Base-by-base conservation (phyloP, 2,888 invertebrate genomes). In the Tenthredo amoena region DNA sequence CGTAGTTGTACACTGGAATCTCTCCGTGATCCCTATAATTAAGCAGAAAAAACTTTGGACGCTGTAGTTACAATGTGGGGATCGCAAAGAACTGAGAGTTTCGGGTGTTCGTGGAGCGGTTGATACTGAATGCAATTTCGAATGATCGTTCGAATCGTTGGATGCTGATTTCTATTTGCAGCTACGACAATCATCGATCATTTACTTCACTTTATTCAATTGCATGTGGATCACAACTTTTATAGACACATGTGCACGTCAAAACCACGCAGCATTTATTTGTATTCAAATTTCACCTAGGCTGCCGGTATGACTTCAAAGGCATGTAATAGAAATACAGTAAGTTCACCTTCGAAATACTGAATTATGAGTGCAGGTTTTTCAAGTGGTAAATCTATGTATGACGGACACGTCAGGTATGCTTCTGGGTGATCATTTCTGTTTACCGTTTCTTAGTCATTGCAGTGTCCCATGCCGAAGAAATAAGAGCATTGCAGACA, bases 391-490 rank as follows among this genome's bases (percentile, higher is more conserved):
- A 4, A 21, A 40, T n/a, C 2, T 21, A 21, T 9, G 43, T 26
- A 15, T 68, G 37, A n/a, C n/a, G 0, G 18, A 55, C 1, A 2
- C 6, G 6, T 74, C 10, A 5, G 10, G 10, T n/a, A 43, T 9
- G 1, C 9, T 9, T 43, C 2, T 6, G n/a, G 7, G 15, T 21
- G 26, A 21, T 43, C n/a, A 21, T 7, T 18, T 4, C 2, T 21
- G 7, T 12, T 47, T n/a, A 71, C 71, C 68, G n/a, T 43, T n/a
- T 71, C 21, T 15, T 1, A 21, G 58, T 50, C 10, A 6, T 91
- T 31, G 93, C 94, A 18, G 94, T 94, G 83, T 95, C 95, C 94
- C 94, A 94, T 4, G 92, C 94, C 9, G 91, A 91, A 0, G 93
- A 88, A 18, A 94, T 91, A 89, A 94, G 91, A 90, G 93, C 89